Evolutionary conservation across 2,113 vertebrate genomes (phyloP).

Genomic region (Istiophorus platypterus): DNA sequence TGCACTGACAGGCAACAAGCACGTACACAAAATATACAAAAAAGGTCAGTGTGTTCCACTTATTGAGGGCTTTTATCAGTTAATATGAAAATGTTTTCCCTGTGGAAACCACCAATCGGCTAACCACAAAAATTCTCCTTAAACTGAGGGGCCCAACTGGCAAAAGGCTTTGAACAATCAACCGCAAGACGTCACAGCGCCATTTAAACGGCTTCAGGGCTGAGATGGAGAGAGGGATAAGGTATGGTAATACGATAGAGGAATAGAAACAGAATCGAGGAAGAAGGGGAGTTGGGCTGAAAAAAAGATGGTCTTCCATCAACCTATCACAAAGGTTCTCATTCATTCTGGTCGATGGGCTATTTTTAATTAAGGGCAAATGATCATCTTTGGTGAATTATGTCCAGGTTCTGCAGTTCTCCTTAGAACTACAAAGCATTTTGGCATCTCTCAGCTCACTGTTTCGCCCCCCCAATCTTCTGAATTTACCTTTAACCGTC

Average conservation of each 20-base stretch:
- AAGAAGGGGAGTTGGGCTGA: background rate
- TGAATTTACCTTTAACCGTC: too few relatives aligned
- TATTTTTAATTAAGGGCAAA: background rate
- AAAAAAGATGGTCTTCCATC: slow-evolving; percentile 27
- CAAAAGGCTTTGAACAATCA: slow-evolving; percentile 54
- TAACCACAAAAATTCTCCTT: slow-evolving; percentile 52
- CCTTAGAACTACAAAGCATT: background rate
- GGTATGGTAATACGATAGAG: slow-evolving; percentile 32
- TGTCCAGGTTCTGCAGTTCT: too few relatives aligned
- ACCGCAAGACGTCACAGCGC: slow-evolving; percentile 63
- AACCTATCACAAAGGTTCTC: slow-evolving; percentile 6
- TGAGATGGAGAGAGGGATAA: slow-evolving; percentile 50
- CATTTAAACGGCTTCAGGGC: slow-evolving; percentile 32
- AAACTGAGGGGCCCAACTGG: slow-evolving; percentile 39
- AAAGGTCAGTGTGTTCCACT: slow-evolving; percentile 29
- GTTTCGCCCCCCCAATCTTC: background rate
- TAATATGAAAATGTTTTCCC: slow-evolving; percentile 69
- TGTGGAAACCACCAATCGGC: slow-evolving; percentile 59
- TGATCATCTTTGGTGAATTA: background rate
- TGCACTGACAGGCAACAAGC: slow-evolving; percentile 27
- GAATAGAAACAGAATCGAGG: slow-evolving; percentile 33
- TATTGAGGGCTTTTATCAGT: slow-evolving; percentile 61
- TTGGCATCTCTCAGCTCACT: background rate
- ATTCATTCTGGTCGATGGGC: slow-evolving; percentile 27
- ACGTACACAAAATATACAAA: slow-evolving; percentile 17